These are phyloP conservation scores for Hydrolagus affinis DNA, from an alignment of 2,113 vertebrate species.

Conservation along the genomic window DNA sequence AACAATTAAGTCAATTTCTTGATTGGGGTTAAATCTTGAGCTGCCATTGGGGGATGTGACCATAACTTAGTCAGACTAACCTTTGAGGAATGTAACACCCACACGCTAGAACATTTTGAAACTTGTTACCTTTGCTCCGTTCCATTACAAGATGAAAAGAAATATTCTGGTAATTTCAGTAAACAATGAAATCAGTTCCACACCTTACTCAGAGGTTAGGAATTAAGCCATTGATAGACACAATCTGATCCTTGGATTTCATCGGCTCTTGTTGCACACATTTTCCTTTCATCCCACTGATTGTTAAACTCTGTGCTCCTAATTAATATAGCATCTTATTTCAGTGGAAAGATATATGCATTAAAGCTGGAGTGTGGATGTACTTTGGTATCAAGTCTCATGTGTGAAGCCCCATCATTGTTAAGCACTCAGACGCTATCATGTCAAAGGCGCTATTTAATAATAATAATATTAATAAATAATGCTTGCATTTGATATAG, in stretches of 20 bases:
- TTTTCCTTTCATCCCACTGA: neutral
- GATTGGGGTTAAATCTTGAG: neutral
- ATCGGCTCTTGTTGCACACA: constrained; percentile 33
- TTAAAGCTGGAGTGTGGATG: neutral
- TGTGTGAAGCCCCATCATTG: neutral
- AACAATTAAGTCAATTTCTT: neutral
- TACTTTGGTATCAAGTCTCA: neutral
- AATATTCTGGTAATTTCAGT: constrained; percentile 35
- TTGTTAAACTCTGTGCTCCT: neutral
- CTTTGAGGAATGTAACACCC: constrained; percentile 18
- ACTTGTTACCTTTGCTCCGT: constrained; percentile 30
- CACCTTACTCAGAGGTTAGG: constrained; percentile 28
- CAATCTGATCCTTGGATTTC: neutral
- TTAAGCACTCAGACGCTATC: no score
- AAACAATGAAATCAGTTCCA: constrained; percentile 32
- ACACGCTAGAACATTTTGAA: constrained; percentile 14
- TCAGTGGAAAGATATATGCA: neutral
- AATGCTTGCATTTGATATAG: no score
- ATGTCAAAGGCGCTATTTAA: no score
- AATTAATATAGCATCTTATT: neutral
- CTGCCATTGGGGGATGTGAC: neutral
- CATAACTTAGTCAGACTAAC: neutral
- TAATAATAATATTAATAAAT: no score
- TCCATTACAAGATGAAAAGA: constrained; percentile 28
- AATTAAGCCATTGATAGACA: constrained; percentile 28